Base-by-base conservation (phyloP, 2,113 vertebrate species). In the Lipotes vexillifer region DNA sequence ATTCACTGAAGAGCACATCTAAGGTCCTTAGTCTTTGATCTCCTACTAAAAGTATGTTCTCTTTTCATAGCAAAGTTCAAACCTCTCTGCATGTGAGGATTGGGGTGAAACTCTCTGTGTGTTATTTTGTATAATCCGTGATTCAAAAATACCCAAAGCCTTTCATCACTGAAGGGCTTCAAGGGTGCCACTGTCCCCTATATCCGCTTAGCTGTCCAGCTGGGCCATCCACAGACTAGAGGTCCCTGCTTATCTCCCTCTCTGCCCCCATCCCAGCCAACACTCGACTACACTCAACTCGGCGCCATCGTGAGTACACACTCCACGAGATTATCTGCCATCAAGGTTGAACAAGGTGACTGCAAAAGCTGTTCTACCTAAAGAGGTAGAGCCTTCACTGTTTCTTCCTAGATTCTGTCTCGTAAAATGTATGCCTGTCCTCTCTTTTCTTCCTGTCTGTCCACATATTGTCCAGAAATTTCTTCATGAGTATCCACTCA, bases 11-110 rank as follows among this genome's bases (percentile, higher is more conserved):
- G 88, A 87, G 17, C n/a, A 80, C 18, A 31, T 87, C 65, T 66
- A 66, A 95, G 29, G 74, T 92, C 87, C 82, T 36, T 1, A 80
- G 90, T 6, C 88, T 93, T 94, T 96, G 89, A 85, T 86, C 66
- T 85, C 59, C 20, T 74, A 33, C 41, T 38, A 68, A 95, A 90
- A 85, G 46, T 49, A 75, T 82, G 85, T 46, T 85, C 12, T 88
- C n/a, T 88, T 93, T 71, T 74, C 55, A 85, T 29, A 91, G 46
- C 1, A 82, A 74, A 68, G 78, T 66, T 86, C 49, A 59, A 85
- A 66, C 82, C 44, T 88, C 84, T 75, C 71, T 63, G 81, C 33
- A 25, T 41, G 59, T 75, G 63, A n/a, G 33, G 63, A 29, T 72
- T 90, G 27, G 71, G 12, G 23, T 84, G 52, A 65, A 20, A 72